phyloP scores from a whole-genome alignment of 2,113 vertebrate genomes.

The Spea multiplicata region DNA sequence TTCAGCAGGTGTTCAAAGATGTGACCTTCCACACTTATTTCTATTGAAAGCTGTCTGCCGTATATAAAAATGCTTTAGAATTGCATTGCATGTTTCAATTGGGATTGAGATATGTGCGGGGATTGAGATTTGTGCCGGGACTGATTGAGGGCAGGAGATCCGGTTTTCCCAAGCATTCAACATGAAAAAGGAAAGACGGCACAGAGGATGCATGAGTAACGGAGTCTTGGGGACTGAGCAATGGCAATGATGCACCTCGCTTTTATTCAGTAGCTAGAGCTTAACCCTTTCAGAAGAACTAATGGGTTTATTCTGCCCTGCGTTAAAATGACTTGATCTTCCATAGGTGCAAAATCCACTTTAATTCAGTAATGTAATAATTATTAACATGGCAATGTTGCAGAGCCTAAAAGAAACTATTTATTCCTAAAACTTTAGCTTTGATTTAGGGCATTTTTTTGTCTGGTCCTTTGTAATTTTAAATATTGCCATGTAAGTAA shows the following conservation, averaged over 20 bases:
- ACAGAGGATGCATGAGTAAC: constrained; percentile 8
- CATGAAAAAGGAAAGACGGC: constrained; percentile 30
- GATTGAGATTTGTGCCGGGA: constrained; percentile 36
- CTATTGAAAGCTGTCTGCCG: constrained; percentile 6
- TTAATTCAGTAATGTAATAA: neutral
- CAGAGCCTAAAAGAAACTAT: neutral
- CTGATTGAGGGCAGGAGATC: constrained; percentile 40
- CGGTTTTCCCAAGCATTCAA: constrained; percentile 34
- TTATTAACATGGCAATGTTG: neutral
- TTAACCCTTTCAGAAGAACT: constrained; percentile 21
- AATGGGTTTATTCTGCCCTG: constrained; percentile 1
- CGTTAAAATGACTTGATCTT: neutral
- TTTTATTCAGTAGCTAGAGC: constrained; percentile 20
- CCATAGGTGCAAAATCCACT: neutral
- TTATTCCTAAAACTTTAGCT: too few species aligned
- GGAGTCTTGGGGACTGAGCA: constrained; percentile 14
- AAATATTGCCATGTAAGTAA: too few species aligned
- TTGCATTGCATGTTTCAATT: constrained; percentile 20
- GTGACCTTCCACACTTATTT: constrained; percentile 2
- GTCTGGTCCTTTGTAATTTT: too few species aligned
- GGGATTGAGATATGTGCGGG: constrained; percentile 31
- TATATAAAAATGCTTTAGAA: constrained; percentile 28
- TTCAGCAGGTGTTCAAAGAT: constrained; percentile 38
- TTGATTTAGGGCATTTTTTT: too few species aligned
- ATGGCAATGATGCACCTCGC: constrained; percentile 27